Evolutionary conservation across 2,888 invertebrate species (phyloP), one percentile per base, ranked within the genome.

Genomic region (Plutella xylostella): DNA sequence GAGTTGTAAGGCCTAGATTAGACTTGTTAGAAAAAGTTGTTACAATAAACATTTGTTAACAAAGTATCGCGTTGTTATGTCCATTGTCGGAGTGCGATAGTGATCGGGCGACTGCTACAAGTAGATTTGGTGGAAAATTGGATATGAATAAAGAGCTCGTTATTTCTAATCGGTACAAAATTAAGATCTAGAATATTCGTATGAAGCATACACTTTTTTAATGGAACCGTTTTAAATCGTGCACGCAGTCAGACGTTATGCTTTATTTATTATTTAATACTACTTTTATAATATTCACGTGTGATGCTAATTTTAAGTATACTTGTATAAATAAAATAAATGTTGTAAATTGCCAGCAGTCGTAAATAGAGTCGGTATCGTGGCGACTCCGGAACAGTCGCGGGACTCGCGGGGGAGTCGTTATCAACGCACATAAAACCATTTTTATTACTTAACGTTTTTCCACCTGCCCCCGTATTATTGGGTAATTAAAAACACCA

Each of bases 11-110:
- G n/a, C n/a, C 14, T 15, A 34, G 17, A 15, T 17, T 15, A 34
- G 14, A 34, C 17, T 33, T 14, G n/a, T 33, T 7, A 14, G 33
- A 33, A 6, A 12, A 28, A 28, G 28, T 28, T 12, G 28, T 28
- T 34, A 3, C 14, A 34, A 58, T 53, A 57, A 46, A 56, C 50
- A 28, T 3, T 57, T 53, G 60, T 57, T 62, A 60, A 59, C 58
- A 60, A 45, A n/a, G 9, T 28, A 28, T 28, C 28, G 28, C 28
- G 28, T 28, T 28, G n/a, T 28, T 28, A n/a, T 3, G 6, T 12
- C 28, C 28, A 12, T n/a, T 9, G 28, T 9, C 3, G 22, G 22
- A 9, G 22, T 5, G 22, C 11, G 28, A 28, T 28, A 28, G 28
- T 28, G 22, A 28, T 28, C 2, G 28, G 3, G 6, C 28, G 2